Conservation (phyloP, 1,140 invertebrate genomes). For the Theocolax elegans region DNA sequence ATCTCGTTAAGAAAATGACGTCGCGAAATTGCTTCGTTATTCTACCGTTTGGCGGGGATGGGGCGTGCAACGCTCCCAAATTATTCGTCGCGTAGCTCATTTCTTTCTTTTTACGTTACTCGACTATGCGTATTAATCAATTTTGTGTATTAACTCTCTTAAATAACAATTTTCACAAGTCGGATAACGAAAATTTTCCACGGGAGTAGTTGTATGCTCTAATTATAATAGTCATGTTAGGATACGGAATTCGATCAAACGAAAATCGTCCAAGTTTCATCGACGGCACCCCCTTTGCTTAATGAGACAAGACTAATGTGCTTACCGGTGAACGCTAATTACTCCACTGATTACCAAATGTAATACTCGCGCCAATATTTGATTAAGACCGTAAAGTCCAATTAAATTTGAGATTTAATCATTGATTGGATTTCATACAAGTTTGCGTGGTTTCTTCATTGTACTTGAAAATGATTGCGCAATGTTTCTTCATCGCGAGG, state of each 20-base stretch:
- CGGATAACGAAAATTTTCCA: no score
- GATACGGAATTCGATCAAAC: constrained; percentile 10
- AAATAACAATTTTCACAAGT: no score
- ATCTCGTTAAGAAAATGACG: constrained; percentile 42
- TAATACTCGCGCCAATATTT: constrained; percentile 1
- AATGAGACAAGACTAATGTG: constrained; percentile 31
- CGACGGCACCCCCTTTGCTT: not conserved
- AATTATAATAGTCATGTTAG: no score
- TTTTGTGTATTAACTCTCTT: no score
- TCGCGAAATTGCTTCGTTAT: constrained; percentile 27
- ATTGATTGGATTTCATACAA: not conserved
- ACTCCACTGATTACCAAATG: constrained; percentile 32
- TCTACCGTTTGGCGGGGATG: not conserved
- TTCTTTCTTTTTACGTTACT: no score
- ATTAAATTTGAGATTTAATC: constrained; percentile 13
- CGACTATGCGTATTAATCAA: no score
- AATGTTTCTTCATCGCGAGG: no score
- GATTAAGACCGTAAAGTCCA: constrained; percentile 7
- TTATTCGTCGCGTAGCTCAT: constrained; percentile 27
- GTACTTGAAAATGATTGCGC: no score
- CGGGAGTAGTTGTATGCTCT: no score
- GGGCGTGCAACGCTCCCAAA: constrained; percentile 6
- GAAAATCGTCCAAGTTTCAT: not conserved
- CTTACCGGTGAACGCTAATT: constrained; percentile 5
- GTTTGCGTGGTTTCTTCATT: not conserved